Conservation (phyloP, 2,797 vertebrate genomes). For the Aplochiton taeniatus region DNA sequence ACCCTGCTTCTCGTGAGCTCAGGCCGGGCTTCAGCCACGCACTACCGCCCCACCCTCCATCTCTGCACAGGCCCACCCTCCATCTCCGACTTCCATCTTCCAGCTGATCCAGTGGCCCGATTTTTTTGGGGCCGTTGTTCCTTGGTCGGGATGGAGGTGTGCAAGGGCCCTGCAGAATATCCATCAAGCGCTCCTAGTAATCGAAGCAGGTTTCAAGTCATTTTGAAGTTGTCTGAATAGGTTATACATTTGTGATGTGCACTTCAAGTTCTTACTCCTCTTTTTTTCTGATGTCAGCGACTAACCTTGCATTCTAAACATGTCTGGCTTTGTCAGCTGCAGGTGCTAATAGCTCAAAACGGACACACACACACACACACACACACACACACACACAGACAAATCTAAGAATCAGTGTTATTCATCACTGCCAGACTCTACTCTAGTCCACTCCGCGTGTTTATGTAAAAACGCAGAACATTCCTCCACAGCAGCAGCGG, state of each 20-base stretch:
- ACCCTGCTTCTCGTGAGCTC: no score
- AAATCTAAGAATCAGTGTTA: no score
- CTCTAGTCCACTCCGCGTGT: no score
- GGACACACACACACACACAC: no score
- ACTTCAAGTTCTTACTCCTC: background rate
- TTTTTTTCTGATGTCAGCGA: slow-evolving; percentile 18
- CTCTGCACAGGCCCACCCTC: background rate
- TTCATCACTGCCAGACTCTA: no score
- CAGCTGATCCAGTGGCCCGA: slow-evolving; percentile 39
- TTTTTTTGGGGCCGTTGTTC: slow-evolving; percentile 38
- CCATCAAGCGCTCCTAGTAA: slow-evolving; percentile 28
- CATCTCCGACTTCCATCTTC: background rate
- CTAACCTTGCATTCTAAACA: slow-evolving; percentile 3
- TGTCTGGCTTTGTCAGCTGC: slow-evolving; percentile 5
- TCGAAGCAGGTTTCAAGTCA: no score
- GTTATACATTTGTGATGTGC: background rate
- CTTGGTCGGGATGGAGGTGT: slow-evolving; percentile 24
- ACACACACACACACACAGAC: no score
- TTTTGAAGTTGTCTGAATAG: no score
- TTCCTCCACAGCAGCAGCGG: no score
- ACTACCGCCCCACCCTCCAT: no score
- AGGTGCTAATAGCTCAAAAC: background rate
- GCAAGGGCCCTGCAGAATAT: slow-evolving; percentile 20
- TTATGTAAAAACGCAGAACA: no score
- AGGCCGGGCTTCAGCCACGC: background rate